A percentile compares a stretch with the other conserved stretches of the same genome.
These are phyloP conservation scores for Odontomyia ornata DNA, from an alignment of 2,888 invertebrate species.

Conservation along the genomic window DNA sequence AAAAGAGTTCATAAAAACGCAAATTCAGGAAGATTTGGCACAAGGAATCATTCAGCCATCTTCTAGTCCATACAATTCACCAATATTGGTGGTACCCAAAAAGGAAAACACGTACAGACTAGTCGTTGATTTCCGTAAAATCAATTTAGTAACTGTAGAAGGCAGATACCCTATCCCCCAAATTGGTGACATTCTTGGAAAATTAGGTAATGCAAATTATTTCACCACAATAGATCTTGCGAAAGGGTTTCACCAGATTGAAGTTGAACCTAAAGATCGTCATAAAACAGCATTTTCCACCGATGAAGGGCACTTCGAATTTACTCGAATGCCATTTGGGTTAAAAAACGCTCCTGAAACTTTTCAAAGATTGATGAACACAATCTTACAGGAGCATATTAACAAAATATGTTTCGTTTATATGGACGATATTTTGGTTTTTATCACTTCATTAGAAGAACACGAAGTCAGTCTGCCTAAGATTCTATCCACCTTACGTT, in stretches of 20 bases:
- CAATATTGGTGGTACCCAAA: conserved; percentile 16
- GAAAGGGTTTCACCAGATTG: too few relatives aligned
- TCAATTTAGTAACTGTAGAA: background rate
- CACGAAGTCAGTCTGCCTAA: background rate
- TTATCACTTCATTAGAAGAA: background rate
- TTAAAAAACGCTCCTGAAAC: conserved; percentile 5
- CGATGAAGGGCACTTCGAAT: conserved; percentile 12
- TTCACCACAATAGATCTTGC: too few relatives aligned
- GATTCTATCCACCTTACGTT: background rate
- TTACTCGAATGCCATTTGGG: conserved; percentile 5
- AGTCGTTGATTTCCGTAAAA: background rate
- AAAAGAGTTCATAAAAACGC: conserved; percentile 10
- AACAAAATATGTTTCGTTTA: background rate
- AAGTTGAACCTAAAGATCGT: too few relatives aligned
- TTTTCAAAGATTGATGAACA: conserved; percentile 23
- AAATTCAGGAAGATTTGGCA: conserved; percentile 20
- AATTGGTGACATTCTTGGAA: background rate
- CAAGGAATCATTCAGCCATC: conserved; percentile 20
- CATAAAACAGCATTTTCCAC: too few relatives aligned
- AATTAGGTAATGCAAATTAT: background rate
- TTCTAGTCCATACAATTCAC: conserved; percentile 22
- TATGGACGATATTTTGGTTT: conserved; percentile 2
- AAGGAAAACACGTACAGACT: conserved; percentile 14
- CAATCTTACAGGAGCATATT: conserved; percentile 13
- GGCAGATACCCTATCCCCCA: background rate